These are phyloP conservation scores for Spilosoma lubricipeda DNA, from an alignment of 2,888 invertebrate species.

Conservation along the genomic window DNA sequence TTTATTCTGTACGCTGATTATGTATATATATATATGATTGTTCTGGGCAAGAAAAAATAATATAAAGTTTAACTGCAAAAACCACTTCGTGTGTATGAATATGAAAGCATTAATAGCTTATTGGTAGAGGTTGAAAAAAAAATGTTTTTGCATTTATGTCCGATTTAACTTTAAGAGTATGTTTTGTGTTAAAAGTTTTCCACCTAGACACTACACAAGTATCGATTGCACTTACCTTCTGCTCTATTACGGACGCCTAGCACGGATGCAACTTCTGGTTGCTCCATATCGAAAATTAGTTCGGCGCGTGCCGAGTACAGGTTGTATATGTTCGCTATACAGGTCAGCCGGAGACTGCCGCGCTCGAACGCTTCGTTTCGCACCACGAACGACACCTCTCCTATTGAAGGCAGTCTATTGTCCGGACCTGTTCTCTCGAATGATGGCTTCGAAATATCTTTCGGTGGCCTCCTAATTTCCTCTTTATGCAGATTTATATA, in stretches of 20 bases:
- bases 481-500: conserved; percentile 82
- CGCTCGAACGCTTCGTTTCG: conserved; percentile 88
- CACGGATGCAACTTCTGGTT: conserved; percentile 91
- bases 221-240: conserved; percentile 76
- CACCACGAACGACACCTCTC: conserved; percentile 87
- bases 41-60: background rate
- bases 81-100: background rate
- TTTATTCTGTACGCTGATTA: background rate
- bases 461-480: conserved; percentile 78
- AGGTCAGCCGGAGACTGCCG: conserved; percentile 88
- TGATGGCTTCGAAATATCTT: conserved; percentile 70
- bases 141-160: background rate
- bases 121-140: no score
- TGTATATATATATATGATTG: no score
- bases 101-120: no score
- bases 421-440: conserved; percentile 79
- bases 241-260: conserved; percentile 89
- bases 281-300: conserved; percentile 90
- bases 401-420: conserved; percentile 75
- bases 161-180: conserved; percentile 6
- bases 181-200: conserved; percentile 30
- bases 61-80: background rate
- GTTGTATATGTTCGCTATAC: conserved; percentile 89
- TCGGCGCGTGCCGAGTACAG: conserved; percentile 88
- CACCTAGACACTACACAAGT: conserved; percentile 41